A percentile compares a stretch with the other conserved stretches of the same genome.
Conservation (phyloP, 2,113 vertebrate species). For the Mus spicilegus region DNA sequence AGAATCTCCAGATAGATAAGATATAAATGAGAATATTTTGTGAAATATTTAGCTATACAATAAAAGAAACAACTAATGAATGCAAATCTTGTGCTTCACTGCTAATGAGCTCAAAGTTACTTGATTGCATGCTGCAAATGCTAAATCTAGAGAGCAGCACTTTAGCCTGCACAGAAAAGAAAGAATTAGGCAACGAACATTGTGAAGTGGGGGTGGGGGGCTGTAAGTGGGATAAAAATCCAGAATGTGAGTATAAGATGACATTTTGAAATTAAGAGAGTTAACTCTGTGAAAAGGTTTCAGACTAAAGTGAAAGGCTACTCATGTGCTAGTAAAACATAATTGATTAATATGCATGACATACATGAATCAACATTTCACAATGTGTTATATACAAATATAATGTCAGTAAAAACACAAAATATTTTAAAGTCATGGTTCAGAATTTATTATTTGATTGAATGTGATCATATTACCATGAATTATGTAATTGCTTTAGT, state of each 20-base stretch:
- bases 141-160: neutral
- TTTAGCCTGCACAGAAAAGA: neutral
- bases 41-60: neutral
- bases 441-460: neutral
- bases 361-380: neutral
- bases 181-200: neutral
- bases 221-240: neutral
- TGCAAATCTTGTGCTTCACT: neutral
- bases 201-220: neutral
- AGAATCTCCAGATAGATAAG: neutral
- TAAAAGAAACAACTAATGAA: neutral
- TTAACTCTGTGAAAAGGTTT: neutral
- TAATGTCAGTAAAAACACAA: neutral
- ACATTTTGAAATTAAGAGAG: fast-evolving
- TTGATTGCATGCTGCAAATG: neutral
- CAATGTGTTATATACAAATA: neutral
- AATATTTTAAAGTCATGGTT: neutral
- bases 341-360: neutral
- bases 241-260: neutral
- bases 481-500: neutral
- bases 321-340: too few species aligned
- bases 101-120: neutral
- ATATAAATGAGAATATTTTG: neutral
- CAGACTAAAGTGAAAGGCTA: neutral
- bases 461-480: neutral